Evolutionary conservation across 2,888 invertebrate species (phyloP).

Genomic region (Antheraea yamamai): DNA sequence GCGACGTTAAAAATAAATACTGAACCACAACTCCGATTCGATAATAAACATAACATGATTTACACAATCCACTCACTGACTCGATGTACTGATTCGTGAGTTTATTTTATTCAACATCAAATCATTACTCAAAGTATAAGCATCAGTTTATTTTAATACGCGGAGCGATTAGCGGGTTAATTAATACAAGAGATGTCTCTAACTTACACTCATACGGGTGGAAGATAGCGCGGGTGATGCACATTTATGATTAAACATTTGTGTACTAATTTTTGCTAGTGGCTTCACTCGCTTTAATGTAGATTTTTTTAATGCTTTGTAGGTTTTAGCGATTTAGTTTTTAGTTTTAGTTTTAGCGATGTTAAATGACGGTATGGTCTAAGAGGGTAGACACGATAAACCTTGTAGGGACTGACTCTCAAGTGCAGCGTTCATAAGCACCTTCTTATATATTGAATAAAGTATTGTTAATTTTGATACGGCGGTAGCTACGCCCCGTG

Average conservation of each 20-base stretch:
- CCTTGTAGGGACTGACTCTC: too few relatives aligned
- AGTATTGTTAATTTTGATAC: background rate
- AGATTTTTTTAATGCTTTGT: too few relatives aligned
- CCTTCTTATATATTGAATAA: too few relatives aligned
- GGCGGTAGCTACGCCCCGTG: background rate
- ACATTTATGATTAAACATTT: too few relatives aligned
- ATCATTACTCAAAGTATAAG: slow-evolving; percentile 49
- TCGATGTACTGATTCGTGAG: slow-evolving; percentile 32
- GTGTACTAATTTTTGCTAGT: too few relatives aligned
- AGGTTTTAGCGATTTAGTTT: too few relatives aligned
- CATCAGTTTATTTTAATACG: background rate
- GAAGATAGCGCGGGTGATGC: too few relatives aligned
- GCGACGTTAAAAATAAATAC: slow-evolving; percentile 16
- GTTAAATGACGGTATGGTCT: too few relatives aligned
- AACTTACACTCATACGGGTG: background rate
- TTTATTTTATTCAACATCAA: slow-evolving; percentile 48
- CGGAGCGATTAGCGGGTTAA: background rate
- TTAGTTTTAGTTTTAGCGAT: too few relatives aligned
- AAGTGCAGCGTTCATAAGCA: too few relatives aligned
- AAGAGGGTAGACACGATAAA: too few relatives aligned
- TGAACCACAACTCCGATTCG: slow-evolving; percentile 20
- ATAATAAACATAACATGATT: slow-evolving; percentile 39
- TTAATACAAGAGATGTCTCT: background rate
- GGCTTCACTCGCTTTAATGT: too few relatives aligned
- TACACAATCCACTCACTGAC: slow-evolving; percentile 42